Base-by-base conservation (phyloP, 2,797 vertebrate genomes). In the Orestias chungarensis region DNA sequence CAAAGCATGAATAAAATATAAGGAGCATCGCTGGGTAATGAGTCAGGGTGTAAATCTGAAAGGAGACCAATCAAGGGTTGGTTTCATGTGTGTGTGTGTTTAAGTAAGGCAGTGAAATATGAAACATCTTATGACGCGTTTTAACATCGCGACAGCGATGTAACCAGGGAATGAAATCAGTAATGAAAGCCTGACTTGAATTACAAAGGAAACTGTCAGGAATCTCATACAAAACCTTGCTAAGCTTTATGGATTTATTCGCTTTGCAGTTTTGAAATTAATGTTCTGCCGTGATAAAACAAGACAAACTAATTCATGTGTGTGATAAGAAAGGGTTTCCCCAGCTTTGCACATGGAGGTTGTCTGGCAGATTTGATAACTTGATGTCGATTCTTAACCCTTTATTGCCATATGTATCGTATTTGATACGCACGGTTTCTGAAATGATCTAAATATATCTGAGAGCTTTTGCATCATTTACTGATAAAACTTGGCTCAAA, bases 1-100 rank as follows among this genome's bases (percentile, higher is more conserved):
- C 5, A 6, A 35, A 29, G 74, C 43, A 76, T 77, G 69, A 84
- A 78, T 79, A 66, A 75, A 79, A 78, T 71, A 83, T 59, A 74
- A 47, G n/a, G 65, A 74, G 33, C 35, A 40, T 27, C 31, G 44
- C 59, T 52, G 42, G 78, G 84, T 72, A 73, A 31, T 68, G 66
- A 68, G 47, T 57, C 68, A 43, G 68, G 66, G 47, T n/a, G 35
- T 27, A 65, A 46, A n/a, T 68, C 49, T 61, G 38, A 49, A 64
- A 52, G 18, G 11, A n/a, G 62, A 69, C 44, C 38, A 23, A 40
- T 23, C 18, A 9, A 25, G 40, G 66, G 68, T 54, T 42, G 50
- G 3, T 42, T 73, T 31, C 27, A 8, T 59, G 55, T 35, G n/a
- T 14, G 44, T 50, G 59, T n/a, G 40, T 18, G 25, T 6, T 49